Conservation (phyloP, 2,113 vertebrate genomes). For the Ameiurus melas region DNA sequence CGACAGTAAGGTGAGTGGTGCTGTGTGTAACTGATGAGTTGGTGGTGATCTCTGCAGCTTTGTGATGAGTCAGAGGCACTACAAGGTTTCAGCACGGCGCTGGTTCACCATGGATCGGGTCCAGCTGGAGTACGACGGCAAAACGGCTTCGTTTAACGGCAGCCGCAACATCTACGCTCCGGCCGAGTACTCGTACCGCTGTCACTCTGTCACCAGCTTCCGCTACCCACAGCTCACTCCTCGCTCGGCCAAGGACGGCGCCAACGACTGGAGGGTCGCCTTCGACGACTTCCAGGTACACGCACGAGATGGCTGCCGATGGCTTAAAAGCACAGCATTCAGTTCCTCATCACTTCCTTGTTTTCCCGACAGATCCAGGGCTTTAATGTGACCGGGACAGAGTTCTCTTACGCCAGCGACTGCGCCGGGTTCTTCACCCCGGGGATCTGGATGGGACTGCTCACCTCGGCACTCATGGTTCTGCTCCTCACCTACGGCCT, state of each 20-base stretch:
- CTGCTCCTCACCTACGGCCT: conserved; percentile 88
- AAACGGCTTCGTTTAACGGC: conserved; percentile 73
- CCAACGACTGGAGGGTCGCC: conserved; percentile 75
- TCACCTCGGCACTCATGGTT: conserved; percentile 85
- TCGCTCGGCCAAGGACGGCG: conserved; percentile 59
- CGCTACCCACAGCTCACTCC: conserved; percentile 68
- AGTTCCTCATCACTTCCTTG: neutral
- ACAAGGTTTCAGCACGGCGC: conserved; percentile 76
- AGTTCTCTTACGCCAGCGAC: conserved; percentile 86
- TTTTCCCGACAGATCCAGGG: conserved; percentile 82
- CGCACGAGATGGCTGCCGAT: neutral
- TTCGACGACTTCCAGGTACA: conserved; percentile 83
- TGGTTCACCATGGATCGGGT: conserved; percentile 83
- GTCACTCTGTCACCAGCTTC: conserved; percentile 73
- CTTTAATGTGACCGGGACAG: conserved; percentile 77
- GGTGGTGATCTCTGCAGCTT: conserved; percentile 67
- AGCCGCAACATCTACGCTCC: conserved; percentile 78
- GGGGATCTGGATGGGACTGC: conserved; percentile 87
- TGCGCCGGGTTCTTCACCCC: conserved; percentile 84
- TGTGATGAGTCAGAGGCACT: conserved; percentile 70
- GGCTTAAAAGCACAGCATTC: neutral
- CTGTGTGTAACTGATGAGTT: neutral
- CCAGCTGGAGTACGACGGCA: conserved; percentile 71
- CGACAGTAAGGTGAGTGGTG: neutral
- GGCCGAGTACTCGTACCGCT: conserved; percentile 82